A percentile compares a stretch with the other conserved stretches of the same genome.
Conservation (phyloP, 2,888 invertebrate species). For the Eudasyphora cyanicolor region DNA sequence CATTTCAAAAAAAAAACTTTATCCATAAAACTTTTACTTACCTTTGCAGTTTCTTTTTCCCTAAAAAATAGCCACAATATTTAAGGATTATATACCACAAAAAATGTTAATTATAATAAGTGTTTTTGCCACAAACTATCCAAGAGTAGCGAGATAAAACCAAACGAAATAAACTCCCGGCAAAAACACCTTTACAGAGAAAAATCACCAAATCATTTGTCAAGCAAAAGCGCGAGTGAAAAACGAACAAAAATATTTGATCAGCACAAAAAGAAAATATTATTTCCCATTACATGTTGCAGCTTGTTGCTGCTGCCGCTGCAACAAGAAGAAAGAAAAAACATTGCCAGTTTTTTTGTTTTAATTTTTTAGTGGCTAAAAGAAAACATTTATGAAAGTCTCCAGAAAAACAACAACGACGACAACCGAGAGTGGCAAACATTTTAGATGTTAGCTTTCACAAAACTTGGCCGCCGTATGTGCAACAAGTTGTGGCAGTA, state of each 20-base stretch:
- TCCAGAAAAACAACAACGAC: constrained; percentile 45
- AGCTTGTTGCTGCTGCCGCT: not conserved
- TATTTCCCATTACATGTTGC: constrained; percentile 7
- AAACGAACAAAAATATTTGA: constrained; percentile 7
- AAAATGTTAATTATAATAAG: constrained; percentile 7
- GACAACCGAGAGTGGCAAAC: constrained; percentile 29
- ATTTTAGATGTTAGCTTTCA: constrained; percentile 65
- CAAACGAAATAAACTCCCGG: constrained; percentile 22
- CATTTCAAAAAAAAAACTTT: no score
- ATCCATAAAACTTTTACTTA: no score
- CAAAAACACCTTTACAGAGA: constrained; percentile 47
- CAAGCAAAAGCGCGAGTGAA: constrained; percentile 57
- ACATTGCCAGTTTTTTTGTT: no score
- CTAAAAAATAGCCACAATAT: not conserved
- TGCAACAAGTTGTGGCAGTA: constrained; percentile 57
- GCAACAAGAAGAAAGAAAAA: not conserved
- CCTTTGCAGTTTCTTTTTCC: no score
- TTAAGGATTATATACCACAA: not conserved
- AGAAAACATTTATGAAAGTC: constrained; percentile 42
- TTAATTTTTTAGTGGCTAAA: not conserved
- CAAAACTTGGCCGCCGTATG: constrained; percentile 41
- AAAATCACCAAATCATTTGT: constrained; percentile 56
- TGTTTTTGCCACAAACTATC: not conserved
- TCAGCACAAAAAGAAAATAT: not conserved
- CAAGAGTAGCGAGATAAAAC: not conserved